Base-by-base conservation (phyloP, 2,113 vertebrate species). In the Clarias macrocephalus region DNA sequence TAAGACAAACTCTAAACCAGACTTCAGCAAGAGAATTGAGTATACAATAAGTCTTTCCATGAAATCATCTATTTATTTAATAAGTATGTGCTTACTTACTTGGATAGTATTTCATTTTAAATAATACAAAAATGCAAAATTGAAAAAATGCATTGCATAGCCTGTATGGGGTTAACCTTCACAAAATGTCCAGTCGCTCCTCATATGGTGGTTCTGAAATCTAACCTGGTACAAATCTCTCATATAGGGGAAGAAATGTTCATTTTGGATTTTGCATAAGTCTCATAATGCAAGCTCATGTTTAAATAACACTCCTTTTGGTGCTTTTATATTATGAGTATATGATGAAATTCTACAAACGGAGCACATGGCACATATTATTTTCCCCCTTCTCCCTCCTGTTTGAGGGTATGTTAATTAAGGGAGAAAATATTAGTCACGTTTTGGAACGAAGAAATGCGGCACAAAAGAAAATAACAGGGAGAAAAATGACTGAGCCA, bases 391-490 rank as follows among this genome's bases (percentile, higher is more conserved):
- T 83, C 73, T 42, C 81, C 82, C 79, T 86, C 62, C 75, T 79
- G 75, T 68, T 85, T 79, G 81, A 65, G 88, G 72, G 80, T 72
- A 13, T 57, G 63, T 57, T 92, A 91, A 94, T 85, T 90, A 88
- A 89, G 81, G 90, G 86, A 94, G 93, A 94, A 95, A 93, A 91
- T 94, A 91, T 94, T 92, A 93, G 91, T 94, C 94, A 94, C 89
- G 70, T 77, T 75, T 88, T 92, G 90, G 92, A 94, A 92, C 54
- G 48, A 82, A 86, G 90, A 80, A 84, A 88, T 79, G 77, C 13
- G 16, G 76, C 77, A 88, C 77, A 89, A 92, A 85, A 90, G 89
- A 93, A 94, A 92, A 88, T 90, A 92, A 92, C 42, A 62, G 86
- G 16, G 65, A 84, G 86, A 90, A 89, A 91, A 91, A 88, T 63